phyloP scores from a whole-genome alignment of 2,888 invertebrate species.

The Hetaerina titia region DNA sequence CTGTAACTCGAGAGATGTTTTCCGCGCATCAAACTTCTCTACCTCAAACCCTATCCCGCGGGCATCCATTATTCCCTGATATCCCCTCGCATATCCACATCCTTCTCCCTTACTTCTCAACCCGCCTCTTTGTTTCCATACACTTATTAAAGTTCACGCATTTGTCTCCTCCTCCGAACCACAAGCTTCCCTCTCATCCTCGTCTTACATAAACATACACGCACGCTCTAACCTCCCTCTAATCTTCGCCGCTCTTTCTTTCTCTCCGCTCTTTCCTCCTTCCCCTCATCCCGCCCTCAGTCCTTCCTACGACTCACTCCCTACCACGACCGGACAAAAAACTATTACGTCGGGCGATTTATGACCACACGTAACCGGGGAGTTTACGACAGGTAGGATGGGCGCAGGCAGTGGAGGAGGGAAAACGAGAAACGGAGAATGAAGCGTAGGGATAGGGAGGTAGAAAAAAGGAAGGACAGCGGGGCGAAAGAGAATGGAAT shows the following conservation, averaged over 20 bases:
- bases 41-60: background rate
- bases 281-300: background rate
- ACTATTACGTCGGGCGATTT: constrained; percentile 66
- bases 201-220: constrained; percentile 21
- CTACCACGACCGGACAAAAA: constrained; percentile 54
- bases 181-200: background rate
- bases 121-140: background rate
- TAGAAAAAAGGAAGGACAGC: background rate
- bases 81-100: background rate
- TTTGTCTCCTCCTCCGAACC: background rate
- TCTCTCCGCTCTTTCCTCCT: constrained; percentile 1
- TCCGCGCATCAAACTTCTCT: background rate
- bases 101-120: background rate
- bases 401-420: constrained; percentile 28
- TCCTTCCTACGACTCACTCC: constrained; percentile 50
- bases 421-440: background rate
- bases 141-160: constrained; percentile 7
- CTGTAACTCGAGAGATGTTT: background rate
- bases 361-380: constrained; percentile 64
- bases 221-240: background rate
- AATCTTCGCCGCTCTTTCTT: constrained; percentile 23
- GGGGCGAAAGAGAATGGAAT: background rate
- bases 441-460: background rate
- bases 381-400: constrained; percentile 62
- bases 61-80: background rate